phyloP scores from a whole-genome alignment of 2,888 invertebrate genomes.

The Heterodera filipjevi region DNA sequence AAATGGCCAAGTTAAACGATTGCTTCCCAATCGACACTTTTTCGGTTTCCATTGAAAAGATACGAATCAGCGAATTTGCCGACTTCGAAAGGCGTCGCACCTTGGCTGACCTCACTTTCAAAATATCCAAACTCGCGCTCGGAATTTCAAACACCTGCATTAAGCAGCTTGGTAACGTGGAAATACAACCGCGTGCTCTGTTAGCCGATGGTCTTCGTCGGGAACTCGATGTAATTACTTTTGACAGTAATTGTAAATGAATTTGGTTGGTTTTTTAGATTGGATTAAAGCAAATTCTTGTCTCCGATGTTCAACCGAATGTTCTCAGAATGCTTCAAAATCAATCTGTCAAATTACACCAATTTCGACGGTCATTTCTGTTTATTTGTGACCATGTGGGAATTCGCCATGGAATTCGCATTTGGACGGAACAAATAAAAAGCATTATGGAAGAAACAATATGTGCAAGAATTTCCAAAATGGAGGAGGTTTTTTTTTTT shows the following conservation, averaged over 20 bases:
- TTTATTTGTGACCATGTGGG: constrained; percentile 61
- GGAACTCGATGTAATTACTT: constrained; percentile 43
- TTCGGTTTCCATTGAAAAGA: constrained; percentile 40
- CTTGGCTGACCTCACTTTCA: constrained; percentile 52
- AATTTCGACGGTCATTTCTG: constrained; percentile 47
- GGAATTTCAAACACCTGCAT: constrained; percentile 50
- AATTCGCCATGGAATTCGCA: constrained; percentile 47
- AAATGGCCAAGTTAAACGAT: constrained; percentile 43
- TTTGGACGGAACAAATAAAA: constrained; percentile 48
- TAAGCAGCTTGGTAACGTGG: constrained; percentile 41
- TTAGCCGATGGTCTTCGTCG: constrained; percentile 55
- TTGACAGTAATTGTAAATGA: background rate
- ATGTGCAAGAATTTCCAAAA: constrained; percentile 5
- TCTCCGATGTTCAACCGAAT: background rate
- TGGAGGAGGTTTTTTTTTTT: constrained; percentile 6
- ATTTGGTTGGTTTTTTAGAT: background rate
- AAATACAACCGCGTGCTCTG: constrained; percentile 45
- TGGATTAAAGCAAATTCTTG: background rate
- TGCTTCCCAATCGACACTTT: constrained; percentile 37
- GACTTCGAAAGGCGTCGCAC: constrained; percentile 46
- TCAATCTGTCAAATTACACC: constrained; percentile 31
- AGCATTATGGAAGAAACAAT: constrained; percentile 23
- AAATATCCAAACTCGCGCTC: constrained; percentile 51
- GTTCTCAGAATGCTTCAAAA: constrained; percentile 28
- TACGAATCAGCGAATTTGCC: constrained; percentile 42